phyloP scores from a whole-genome alignment of 1,140 invertebrate genomes.

The Manduca sexta region DNA sequence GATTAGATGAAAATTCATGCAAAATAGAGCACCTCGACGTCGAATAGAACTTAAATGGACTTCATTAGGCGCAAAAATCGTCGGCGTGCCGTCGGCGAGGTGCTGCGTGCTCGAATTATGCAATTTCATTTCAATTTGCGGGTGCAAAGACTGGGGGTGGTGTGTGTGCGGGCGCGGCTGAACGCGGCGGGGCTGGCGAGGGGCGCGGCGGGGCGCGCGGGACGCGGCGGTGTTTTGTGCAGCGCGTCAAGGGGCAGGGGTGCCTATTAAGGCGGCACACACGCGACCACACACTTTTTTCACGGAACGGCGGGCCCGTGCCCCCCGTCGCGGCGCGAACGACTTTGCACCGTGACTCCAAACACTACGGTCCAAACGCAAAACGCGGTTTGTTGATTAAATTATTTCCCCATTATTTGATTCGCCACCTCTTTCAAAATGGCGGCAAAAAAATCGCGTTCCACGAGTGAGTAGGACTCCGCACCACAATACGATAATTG shows the following conservation, averaged over 20 bases:
- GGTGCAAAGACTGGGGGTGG: slow-evolving; percentile 24
- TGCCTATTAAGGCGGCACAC: slow-evolving; percentile 49
- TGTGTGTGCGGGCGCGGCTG: slow-evolving; percentile 1
- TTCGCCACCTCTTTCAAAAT: slow-evolving; percentile 68
- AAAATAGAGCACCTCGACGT: neutral
- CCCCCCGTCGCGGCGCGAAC: slow-evolving; percentile 26
- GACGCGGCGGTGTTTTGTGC: neutral
- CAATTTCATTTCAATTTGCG: slow-evolving; percentile 62
- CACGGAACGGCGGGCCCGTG: slow-evolving; percentile 19
- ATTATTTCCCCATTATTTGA: slow-evolving; percentile 70
- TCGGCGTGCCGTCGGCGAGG: slow-evolving; percentile 7
- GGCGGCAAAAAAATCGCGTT: slow-evolving; percentile 44
- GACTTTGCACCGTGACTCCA: slow-evolving; percentile 31
- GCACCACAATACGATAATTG: neutral
- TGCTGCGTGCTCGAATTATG: slow-evolving; percentile 48
- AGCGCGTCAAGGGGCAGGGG: neutral
- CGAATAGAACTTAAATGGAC: slow-evolving; percentile 6
- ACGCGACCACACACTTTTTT: slow-evolving; percentile 50
- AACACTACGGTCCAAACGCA: slow-evolving; percentile 24
- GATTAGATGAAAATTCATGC: neutral
- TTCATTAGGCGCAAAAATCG: slow-evolving; percentile 55
- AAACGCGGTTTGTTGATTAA: slow-evolving; percentile 39
- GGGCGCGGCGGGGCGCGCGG: slow-evolving; percentile 7
- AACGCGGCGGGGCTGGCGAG: slow-evolving; percentile 10
- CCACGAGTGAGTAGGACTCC: slow-evolving; percentile 2